Base-by-base conservation (phyloP, 1,140 invertebrate genomes). In the Drosophila bocqueti region DNA sequence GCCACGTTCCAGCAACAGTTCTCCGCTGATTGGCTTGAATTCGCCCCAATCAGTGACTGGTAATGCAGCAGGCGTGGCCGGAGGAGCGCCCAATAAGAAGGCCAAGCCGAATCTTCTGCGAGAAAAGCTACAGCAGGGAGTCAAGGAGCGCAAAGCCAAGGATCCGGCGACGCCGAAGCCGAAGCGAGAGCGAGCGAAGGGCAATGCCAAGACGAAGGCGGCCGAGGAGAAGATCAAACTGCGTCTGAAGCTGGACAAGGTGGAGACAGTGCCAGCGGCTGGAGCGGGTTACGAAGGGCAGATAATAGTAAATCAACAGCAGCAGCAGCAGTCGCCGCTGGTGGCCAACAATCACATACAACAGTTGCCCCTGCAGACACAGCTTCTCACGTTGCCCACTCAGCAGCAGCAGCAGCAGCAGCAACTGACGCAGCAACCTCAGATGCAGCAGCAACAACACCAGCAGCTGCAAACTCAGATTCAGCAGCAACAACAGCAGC, bases 191-290 rank as follows among this genome's bases (percentile, higher is more conserved):
- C 66, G 91, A 11, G 86, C 87, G 58, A 94, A 94, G 75, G 66
- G 93, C 2, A 73, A 82, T 61, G 77, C 65, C 38, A 92, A 87
- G 63, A 58, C 93, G 4, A 94, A 93, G 76, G 91, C 94, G 81
- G 92, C 67, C 78, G 86, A 91, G 16, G 97, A 98, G 81, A 97
- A 97, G 84, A 96, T 98, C 43, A 97, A 97, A 91, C 93, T 98
- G 18, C 94, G 97, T 62, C 93, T 98, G 6, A 98, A 98, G 81
- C 92, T 98, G 46, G 97, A 97, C 76, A 97, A 97, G 87, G 96
- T 95, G 24, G 97, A 97, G 89, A 96, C 96, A 2, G 93, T 96
- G 16, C 94, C 24, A 24, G 94, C 96, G 0, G 21, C 94, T 93
- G 94, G 63, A 87, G 93, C 45, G 2, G 49, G 16, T 42, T 74